Evolutionary conservation across 2,113 vertebrate genomes (phyloP).

Genomic region (Muscicapa adusta): DNA sequence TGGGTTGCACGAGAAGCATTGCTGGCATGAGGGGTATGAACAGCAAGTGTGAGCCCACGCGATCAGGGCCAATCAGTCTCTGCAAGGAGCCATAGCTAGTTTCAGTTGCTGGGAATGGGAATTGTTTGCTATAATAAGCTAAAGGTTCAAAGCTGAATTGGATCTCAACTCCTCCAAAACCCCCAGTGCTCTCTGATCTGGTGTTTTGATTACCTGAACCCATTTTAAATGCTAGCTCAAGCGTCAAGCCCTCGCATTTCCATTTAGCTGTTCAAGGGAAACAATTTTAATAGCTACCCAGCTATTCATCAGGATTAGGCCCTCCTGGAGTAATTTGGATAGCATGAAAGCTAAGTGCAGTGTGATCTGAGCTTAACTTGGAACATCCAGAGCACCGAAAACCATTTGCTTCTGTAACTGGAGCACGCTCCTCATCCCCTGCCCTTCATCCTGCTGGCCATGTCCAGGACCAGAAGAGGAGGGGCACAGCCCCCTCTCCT

Average conservation of each 20-base stretch:
- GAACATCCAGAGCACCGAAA: neutral
- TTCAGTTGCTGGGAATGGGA: neutral
- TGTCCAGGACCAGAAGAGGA: neutral
- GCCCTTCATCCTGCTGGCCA: rapidly evolving
- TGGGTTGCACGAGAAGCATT: neutral
- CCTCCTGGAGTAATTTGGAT: slow-evolving; percentile 11
- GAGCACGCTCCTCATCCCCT: neutral
- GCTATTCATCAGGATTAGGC: slow-evolving; percentile 33
- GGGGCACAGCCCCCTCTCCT: neutral
- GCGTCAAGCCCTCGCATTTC: neutral
- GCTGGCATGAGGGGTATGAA: neutral
- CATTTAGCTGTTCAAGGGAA: slow-evolving; percentile 17
- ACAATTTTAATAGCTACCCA: slow-evolving; percentile 27
- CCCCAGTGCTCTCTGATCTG: neutral
- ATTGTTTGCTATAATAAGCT: neutral
- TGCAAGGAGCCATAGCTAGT: neutral
- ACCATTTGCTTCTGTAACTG: neutral
- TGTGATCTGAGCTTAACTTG: neutral
- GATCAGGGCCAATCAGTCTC: neutral
- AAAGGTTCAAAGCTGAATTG: neutral
- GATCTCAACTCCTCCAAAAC: neutral
- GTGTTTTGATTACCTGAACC: slow-evolving; percentile 28
- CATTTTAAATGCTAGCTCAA: slow-evolving; percentile 25
- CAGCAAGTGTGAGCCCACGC: neutral
- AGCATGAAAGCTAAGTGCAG: neutral